Evolutionary conservation across 2,113 vertebrate species (phyloP), one percentile per base, ranked within the genome.

Genomic region (Danio rerio): DNA sequence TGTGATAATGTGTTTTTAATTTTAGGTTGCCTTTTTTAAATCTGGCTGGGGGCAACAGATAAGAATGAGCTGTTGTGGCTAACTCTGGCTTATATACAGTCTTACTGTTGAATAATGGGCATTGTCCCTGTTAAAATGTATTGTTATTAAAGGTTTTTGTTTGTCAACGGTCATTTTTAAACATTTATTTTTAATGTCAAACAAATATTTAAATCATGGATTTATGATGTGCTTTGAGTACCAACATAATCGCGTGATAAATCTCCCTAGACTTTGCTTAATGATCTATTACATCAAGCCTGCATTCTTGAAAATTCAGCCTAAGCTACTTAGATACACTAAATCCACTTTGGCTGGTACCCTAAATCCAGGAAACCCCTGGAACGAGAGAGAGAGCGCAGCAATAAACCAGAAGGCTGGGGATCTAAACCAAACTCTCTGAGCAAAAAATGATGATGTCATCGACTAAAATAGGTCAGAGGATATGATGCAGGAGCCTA

Each of bases 391-490:
- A 40, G n/a, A 65, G 49, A 66, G 43, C 8, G 15, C 47, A 66
- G 53, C 62, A 79, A 66, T 78, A 10, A 65, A 74, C 56, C 55
- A 65, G 52, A 74, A 77, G 56, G 13, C 21, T 68, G 21, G 42
- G 16, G 16, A 83, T 53, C 55, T 80, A 81, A 86, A 83, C 70
- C 63, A 83, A 86, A 76, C n/a, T 62, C 77, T 73, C 70, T 5
- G 16, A 31, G 65, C 8, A 11, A 65, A 6, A 80, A 78, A 71
- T n/a, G 3, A 76, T 84, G 82, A 86, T 50, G 74, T 79, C 82
- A 82, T 69, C 10, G 2, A 18, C 71, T 13, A 61, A 86, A 83
- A 75, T 86, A 55, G 85, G 85, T 81, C 85, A 83, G 81, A 80
- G 63, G 65, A 84, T 59, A 55, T 80, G 61, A 71, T 79, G 82